phyloP scores from a whole-genome alignment of 37 sponge, comb jelly and placozoan species.

The Mnemiopsis leidyi region DNA sequence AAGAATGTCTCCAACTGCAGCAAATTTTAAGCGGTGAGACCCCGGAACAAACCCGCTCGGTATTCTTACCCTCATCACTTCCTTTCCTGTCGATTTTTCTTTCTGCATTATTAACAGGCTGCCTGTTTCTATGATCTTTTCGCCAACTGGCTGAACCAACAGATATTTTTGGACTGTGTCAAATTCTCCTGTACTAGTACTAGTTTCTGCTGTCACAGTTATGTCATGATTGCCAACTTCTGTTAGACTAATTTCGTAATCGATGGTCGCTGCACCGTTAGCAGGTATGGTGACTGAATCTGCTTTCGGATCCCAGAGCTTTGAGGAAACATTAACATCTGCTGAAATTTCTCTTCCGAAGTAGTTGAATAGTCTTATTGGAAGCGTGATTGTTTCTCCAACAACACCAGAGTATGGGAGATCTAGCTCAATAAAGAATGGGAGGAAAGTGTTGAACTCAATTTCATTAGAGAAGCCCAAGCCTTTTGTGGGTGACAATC shows the following conservation, averaged over 20 bases:
- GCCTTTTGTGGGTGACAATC: conserved; percentile 20
- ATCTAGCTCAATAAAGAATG: conserved; percentile 14
- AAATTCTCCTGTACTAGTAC: neutral
- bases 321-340: neutral
- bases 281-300: neutral
- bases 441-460: conserved; percentile 25
- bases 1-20: conserved; percentile 20
- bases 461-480: conserved; percentile 63
- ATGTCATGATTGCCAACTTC: conserved; percentile 40
- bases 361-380: conserved; percentile 43
- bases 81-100: neutral
- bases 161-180: neutral
- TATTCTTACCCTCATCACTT: neutral
- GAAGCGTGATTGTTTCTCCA: conserved; percentile 45
- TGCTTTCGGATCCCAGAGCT: neutral
- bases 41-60: neutral
- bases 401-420: conserved; percentile 57
- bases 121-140: neutral
- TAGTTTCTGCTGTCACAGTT: neutral
- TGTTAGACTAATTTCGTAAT: conserved; percentile 19
- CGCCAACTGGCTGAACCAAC: conserved; percentile 38
- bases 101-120: neutral
- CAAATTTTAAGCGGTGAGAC: conserved; percentile 9
- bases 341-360: neutral
- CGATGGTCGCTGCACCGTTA: neutral